phyloP scores from a whole-genome alignment of 2,888 invertebrate genomes.

The Nebria salina region DNA sequence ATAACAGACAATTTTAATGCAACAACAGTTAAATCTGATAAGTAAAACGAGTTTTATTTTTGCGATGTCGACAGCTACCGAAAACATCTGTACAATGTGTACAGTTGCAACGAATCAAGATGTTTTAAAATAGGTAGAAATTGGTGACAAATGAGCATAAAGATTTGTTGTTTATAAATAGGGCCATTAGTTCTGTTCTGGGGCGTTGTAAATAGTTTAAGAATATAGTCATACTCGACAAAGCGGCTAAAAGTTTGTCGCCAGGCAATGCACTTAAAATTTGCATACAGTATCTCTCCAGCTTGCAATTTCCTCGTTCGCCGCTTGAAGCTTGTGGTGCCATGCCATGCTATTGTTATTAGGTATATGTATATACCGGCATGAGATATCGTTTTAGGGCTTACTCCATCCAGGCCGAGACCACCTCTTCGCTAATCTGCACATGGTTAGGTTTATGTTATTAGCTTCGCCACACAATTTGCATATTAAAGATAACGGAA shows the following conservation, averaged over 20 bases:
- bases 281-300: slow-evolving; percentile 14
- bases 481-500: slow-evolving; percentile 25
- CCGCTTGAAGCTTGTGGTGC: background rate
- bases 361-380: background rate
- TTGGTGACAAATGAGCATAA: too few relatives aligned
- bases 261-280: slow-evolving; percentile 4
- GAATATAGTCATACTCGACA: background rate
- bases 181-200: background rate
- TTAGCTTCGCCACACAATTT: slow-evolving; percentile 6
- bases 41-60: background rate
- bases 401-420: background rate
- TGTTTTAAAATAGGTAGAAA: too few relatives aligned
- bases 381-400: slow-evolving; percentile 12
- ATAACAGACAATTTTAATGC: background rate
- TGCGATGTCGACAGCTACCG: background rate
- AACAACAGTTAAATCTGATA: background rate
- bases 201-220: background rate
- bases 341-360: slow-evolving; percentile 4
- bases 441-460: slow-evolving; percentile 8
- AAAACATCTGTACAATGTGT: background rate
- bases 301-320: slow-evolving; percentile 6
- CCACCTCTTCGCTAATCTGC: slow-evolving; percentile 12
- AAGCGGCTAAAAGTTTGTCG: background rate
- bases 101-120: too few relatives aligned
- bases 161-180: background rate